Conservation (phyloP, 1,140 invertebrate species). For the Saccostrea cuccullata region DNA sequence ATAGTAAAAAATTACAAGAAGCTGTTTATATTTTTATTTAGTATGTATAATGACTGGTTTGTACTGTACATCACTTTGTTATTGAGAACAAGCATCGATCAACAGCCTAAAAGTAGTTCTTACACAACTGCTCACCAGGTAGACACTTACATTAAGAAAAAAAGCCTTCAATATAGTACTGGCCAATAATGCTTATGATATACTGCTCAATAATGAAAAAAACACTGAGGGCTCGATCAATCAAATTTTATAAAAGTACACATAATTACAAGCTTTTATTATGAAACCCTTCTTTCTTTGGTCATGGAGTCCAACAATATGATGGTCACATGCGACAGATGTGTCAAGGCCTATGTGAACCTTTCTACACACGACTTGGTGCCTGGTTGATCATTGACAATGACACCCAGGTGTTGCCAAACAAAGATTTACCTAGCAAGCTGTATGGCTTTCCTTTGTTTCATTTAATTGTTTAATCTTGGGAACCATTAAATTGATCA, state of each 20-base stretch:
- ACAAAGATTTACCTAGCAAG: conserved; percentile 3
- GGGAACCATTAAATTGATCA: too few species aligned
- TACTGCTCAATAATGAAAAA: not conserved
- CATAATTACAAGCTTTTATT: not conserved
- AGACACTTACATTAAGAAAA: too few species aligned
- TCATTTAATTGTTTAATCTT: not conserved
- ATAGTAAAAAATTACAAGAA: too few species aligned
- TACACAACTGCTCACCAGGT: too few species aligned
- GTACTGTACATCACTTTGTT: too few species aligned
- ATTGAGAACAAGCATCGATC: too few species aligned
- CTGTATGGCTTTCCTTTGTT: not conserved
- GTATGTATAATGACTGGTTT: too few species aligned
- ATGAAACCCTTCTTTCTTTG: not conserved
- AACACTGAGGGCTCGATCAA: not conserved
- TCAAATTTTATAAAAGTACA: too few species aligned
- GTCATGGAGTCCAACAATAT: not conserved
- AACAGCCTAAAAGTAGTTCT: too few species aligned
- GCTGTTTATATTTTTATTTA: too few species aligned
- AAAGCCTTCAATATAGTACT: too few species aligned
- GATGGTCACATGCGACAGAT: not conserved
- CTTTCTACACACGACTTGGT: not conserved
- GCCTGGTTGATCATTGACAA: not conserved
- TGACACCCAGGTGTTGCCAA: not conserved
- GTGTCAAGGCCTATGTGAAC: not conserved
- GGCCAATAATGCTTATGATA: too few species aligned